phyloP scores from a whole-genome alignment of 2,113 vertebrate genomes.

The Passer montanus region DNA sequence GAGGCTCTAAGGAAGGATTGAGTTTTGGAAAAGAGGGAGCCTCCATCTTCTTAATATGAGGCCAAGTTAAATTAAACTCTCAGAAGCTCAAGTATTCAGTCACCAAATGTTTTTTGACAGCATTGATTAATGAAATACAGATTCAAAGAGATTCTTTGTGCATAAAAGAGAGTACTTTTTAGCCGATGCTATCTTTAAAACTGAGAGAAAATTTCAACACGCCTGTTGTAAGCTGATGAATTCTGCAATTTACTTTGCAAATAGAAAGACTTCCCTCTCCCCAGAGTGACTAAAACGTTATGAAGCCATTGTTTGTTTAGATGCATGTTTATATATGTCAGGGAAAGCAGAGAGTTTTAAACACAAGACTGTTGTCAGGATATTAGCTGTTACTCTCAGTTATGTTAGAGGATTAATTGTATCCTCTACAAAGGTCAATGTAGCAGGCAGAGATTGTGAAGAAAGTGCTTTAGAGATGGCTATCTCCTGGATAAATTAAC shows the following conservation, averaged over 20 bases:
- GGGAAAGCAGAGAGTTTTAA: neutral
- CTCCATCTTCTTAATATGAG: neutral
- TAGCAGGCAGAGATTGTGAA: constrained; percentile 13
- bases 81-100: neutral
- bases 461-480: constrained; percentile 21
- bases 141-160: neutral
- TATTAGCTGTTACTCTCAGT: neutral
- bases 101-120: neutral
- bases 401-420: constrained; percentile 42
- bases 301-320: neutral
- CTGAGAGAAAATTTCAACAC: neutral
- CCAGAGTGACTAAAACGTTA: neutral
- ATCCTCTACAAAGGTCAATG: constrained; percentile 49
- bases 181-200: neutral
- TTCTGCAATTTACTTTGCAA: neutral
- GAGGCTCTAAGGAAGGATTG: neutral
- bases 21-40: neutral
- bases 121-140: neutral
- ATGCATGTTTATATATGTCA: neutral
- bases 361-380: neutral
- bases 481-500: constrained; percentile 62
- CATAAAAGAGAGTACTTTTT: neutral
- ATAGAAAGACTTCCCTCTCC: neutral
- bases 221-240: neutral
- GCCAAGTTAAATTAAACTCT: neutral